Percentiles rank a stretch among this genome's conserved stretches.
Evolutionary conservation across 2,888 invertebrate genomes (phyloP).

Genomic region (Leptinotarsa haldemani): DNA sequence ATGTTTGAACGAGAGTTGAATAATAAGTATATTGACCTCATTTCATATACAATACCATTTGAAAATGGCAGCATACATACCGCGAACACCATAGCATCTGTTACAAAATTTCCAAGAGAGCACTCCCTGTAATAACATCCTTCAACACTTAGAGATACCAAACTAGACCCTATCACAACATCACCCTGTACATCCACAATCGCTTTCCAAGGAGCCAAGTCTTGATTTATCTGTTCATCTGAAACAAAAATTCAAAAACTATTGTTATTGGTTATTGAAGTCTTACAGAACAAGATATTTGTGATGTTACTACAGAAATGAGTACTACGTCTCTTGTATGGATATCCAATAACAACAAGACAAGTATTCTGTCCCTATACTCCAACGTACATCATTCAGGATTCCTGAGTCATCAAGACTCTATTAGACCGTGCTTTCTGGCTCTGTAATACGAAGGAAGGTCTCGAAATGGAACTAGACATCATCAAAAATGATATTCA

Average conservation of each 20-base stretch:
- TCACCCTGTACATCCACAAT: constrained; percentile 70
- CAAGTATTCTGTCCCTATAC: too few species aligned
- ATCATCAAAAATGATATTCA: too few species aligned
- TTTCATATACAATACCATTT: neutral
- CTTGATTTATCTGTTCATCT: constrained; percentile 73
- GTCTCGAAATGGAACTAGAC: too few species aligned
- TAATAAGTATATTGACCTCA: too few species aligned
- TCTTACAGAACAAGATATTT: neutral
- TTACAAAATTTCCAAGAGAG: constrained; percentile 78
- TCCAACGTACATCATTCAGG: too few species aligned
- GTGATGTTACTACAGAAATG: too few species aligned
- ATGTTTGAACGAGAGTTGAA: too few species aligned
- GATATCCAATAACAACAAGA: too few species aligned
- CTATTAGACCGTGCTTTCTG: too few species aligned
- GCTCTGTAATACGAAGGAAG: too few species aligned
- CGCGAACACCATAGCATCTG: constrained; percentile 77
- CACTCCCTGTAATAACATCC: constrained; percentile 75
- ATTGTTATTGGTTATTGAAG: neutral
- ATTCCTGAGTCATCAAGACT: too few species aligned
- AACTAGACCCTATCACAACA: constrained; percentile 69
- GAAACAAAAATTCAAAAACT: constrained; percentile 6
- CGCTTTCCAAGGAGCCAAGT: constrained; percentile 72
- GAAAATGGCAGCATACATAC: constrained; percentile 64
- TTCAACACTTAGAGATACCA: constrained; percentile 65
- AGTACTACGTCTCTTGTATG: too few species aligned